Conservation (phyloP, 2,113 vertebrate genomes). For the Tichodroma muraria region DNA sequence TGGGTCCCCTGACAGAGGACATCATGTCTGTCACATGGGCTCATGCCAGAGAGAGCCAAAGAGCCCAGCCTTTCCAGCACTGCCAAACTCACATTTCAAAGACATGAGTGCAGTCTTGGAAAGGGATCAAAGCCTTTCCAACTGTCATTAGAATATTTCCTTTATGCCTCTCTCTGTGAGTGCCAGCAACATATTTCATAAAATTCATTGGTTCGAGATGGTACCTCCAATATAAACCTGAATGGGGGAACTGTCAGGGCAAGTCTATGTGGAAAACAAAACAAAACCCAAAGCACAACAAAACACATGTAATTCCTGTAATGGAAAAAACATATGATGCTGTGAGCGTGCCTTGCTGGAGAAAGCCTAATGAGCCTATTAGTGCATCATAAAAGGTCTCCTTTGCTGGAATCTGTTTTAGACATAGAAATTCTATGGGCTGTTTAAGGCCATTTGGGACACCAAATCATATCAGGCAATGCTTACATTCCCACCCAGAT, state of each 20-base stretch:
- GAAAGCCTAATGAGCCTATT: conserved; percentile 21
- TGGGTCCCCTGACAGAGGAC: conserved; percentile 64
- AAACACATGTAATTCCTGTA: conserved; percentile 44
- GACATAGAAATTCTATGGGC: conserved; percentile 15
- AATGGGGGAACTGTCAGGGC: conserved; percentile 66
- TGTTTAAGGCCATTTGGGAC: conserved; percentile 41
- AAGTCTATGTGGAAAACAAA: conserved; percentile 66
- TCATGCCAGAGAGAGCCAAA: conserved; percentile 60
- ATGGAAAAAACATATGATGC: conserved; percentile 47
- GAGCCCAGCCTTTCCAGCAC: conserved; percentile 62
- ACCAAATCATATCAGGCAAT: conserved; percentile 2
- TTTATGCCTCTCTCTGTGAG: conserved; percentile 69
- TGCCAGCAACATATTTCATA: conserved; percentile 75
- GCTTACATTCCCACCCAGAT: background rate
- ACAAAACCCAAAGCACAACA: conserved; percentile 64
- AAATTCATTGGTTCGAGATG: conserved; percentile 69
- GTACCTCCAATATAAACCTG: conserved; percentile 67
- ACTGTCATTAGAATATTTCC: conserved; percentile 79
- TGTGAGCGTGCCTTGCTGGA: background rate
- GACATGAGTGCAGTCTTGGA: conserved; percentile 75
- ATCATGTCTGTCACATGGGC: conserved; percentile 69
- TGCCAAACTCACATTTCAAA: conserved; percentile 79
- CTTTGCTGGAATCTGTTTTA: conserved; percentile 39
- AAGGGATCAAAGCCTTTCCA: conserved; percentile 74
- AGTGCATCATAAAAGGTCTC: conserved; percentile 30